A percentile compares a stretch with the other conserved stretches of the same genome.
These are phyloP conservation scores for Carassius auratus DNA, from an alignment of 2,113 vertebrate species.

Conservation along the genomic window DNA sequence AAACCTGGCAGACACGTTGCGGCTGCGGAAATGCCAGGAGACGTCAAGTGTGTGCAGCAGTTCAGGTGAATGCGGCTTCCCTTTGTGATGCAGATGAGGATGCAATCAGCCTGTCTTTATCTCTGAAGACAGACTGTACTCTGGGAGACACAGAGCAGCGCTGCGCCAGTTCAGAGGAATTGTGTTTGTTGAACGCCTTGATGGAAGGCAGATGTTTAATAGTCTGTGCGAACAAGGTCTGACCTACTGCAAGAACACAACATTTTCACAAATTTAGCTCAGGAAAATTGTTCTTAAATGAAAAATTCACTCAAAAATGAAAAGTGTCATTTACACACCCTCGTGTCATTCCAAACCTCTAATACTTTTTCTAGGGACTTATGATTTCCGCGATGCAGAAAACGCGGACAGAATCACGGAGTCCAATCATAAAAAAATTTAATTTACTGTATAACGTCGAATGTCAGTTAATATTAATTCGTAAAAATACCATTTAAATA, in stretches of 20 bases:
- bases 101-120: slow-evolving; percentile 75
- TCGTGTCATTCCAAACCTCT: neutral
- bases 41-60: slow-evolving; percentile 62
- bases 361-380: neutral
- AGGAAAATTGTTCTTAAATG: slow-evolving; percentile 3
- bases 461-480: no score
- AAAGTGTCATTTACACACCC: neutral
- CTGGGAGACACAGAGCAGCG: slow-evolving; percentile 64
- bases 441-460: no score
- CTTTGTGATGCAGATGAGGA: slow-evolving; percentile 78
- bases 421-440: no score
- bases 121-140: slow-evolving; percentile 68
- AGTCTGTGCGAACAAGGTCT: slow-evolving; percentile 71
- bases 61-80: slow-evolving; percentile 74
- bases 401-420: no score
- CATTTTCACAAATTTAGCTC: slow-evolving; percentile 53
- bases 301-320: neutral
- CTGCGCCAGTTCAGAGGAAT: slow-evolving; percentile 71
- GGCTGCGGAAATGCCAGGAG: slow-evolving; percentile 64
- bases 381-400: no score
- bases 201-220: slow-evolving; percentile 71
- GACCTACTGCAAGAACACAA: slow-evolving; percentile 69
- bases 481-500: no score
- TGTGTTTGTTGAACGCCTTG: slow-evolving; percentile 66
- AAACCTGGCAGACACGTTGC: slow-evolving; percentile 64